Evolutionary conservation across 2,797 vertebrate species (phyloP).

Genomic region (Botia kubotai): DNA sequence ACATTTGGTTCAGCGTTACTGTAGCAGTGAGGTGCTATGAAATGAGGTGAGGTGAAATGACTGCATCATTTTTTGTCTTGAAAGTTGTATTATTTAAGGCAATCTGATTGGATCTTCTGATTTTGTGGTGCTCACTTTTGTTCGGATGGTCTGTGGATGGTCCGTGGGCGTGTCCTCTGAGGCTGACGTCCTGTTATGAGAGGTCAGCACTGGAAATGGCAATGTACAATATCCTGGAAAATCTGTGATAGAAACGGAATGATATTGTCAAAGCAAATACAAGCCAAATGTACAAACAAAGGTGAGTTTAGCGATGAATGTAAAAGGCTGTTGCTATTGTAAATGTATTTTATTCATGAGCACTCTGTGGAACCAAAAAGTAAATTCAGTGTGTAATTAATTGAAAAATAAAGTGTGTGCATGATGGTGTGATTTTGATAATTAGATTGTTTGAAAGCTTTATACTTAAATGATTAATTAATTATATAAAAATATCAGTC

Average conservation of each 20-base stretch:
- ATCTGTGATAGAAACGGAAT: background rate
- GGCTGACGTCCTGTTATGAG: background rate
- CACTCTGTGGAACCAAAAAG: conserved; percentile 14
- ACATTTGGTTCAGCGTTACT: too few species aligned
- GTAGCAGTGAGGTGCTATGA: too few species aligned
- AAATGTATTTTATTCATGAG: background rate
- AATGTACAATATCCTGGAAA: background rate
- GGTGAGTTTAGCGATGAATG: background rate
- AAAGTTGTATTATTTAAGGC: too few species aligned
- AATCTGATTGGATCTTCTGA: background rate
- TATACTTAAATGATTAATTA: conserved; percentile 40
- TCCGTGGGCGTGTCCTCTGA: background rate
- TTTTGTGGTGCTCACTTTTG: background rate
- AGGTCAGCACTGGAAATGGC: background rate
- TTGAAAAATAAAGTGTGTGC: conserved; percentile 24
- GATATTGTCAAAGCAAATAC: background rate
- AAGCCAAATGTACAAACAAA: conserved; percentile 1
- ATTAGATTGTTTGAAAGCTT: conserved; percentile 29
- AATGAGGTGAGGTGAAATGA: too few species aligned
- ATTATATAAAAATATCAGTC: conserved; percentile 37
- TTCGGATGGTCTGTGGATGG: background rate
- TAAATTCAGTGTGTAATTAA: conserved; percentile 37
- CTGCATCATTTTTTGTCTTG: too few species aligned
- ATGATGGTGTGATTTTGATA: conserved; percentile 18
- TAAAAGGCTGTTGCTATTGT: background rate